These are phyloP conservation scores for Hypomecis atomaria DNA, from an alignment of 2,888 invertebrate genomes.

Conservation along the genomic window DNA sequence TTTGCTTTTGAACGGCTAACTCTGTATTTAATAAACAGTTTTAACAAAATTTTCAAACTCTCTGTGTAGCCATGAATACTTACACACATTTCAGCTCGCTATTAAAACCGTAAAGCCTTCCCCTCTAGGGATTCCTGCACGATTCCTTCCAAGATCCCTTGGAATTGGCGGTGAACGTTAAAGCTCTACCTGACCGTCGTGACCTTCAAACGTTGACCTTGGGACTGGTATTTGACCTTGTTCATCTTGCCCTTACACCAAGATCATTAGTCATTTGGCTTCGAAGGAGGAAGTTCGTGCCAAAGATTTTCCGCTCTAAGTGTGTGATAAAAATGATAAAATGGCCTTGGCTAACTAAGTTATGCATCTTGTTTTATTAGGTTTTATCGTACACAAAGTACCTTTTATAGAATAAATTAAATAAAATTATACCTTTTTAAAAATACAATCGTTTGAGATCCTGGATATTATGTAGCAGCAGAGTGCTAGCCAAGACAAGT, in stretches of 20 bases:
- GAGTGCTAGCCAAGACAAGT: too few relatives aligned
- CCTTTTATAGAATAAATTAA: too few relatives aligned
- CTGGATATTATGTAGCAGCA: too few relatives aligned
- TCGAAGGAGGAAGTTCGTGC: conserved; percentile 1
- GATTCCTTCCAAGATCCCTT: conserved; percentile 15
- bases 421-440: too few relatives aligned
- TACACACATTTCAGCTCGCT: background rate
- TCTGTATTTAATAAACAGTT: too few relatives aligned
- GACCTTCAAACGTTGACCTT: conserved; percentile 23
- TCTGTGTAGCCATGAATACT: background rate
- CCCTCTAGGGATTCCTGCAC: conserved; percentile 24
- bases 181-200: conserved; percentile 20
- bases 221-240: background rate
- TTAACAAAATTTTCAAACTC: background rate
- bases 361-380: background rate
- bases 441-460: too few relatives aligned
- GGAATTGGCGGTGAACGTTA: conserved; percentile 25
- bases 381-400: too few relatives aligned
- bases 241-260: conserved; percentile 1
- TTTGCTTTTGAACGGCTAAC: too few relatives aligned
- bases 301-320: conserved; percentile 3
- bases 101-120: conserved; percentile 1
- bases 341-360: background rate
- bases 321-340: conserved; percentile 1
- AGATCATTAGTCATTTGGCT: conserved; percentile 20